A percentile compares a stretch with the other conserved stretches of the same genome.
Conservation (phyloP, 2,888 invertebrate species). For the Drosophila neonasuta region DNA sequence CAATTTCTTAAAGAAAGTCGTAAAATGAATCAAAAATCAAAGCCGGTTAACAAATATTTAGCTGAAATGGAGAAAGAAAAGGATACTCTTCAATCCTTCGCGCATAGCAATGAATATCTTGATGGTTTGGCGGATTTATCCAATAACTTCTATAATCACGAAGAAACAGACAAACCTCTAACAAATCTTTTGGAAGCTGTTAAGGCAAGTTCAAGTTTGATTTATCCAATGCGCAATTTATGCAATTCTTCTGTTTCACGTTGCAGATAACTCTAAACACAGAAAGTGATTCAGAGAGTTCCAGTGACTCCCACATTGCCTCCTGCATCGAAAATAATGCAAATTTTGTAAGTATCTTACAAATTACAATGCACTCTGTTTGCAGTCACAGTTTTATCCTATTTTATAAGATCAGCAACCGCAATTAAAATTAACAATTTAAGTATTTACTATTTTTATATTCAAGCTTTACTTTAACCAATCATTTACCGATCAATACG, state of each 20-base stretch:
- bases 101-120: not conserved
- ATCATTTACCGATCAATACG: conserved; percentile 1
- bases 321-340: not conserved
- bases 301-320: not conserved
- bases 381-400: no score
- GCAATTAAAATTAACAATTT: no score
- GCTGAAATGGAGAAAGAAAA: conserved; percentile 17
- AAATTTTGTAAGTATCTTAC: conserved; percentile 15
- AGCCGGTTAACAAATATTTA: not conserved
- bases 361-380: no score
- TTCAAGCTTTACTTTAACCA: not conserved
- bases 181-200: not conserved
- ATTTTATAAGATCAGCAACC: no score
- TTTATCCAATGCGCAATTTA: not conserved
- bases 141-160: not conserved
- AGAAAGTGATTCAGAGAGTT: not conserved
- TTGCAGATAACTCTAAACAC: not conserved
- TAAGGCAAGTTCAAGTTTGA: not conserved
- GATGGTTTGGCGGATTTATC: conserved; percentile 2
- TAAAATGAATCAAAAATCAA: conserved; percentile 22
- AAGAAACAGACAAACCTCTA: not conserved
- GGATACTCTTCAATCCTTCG: conserved; percentile 46
- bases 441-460: no score
- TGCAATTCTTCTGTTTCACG: not conserved
- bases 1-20: not conserved